Evolutionary conservation across 2,113 vertebrate genomes (phyloP).

Genomic region (Microcebus ravelobensis): DNA sequence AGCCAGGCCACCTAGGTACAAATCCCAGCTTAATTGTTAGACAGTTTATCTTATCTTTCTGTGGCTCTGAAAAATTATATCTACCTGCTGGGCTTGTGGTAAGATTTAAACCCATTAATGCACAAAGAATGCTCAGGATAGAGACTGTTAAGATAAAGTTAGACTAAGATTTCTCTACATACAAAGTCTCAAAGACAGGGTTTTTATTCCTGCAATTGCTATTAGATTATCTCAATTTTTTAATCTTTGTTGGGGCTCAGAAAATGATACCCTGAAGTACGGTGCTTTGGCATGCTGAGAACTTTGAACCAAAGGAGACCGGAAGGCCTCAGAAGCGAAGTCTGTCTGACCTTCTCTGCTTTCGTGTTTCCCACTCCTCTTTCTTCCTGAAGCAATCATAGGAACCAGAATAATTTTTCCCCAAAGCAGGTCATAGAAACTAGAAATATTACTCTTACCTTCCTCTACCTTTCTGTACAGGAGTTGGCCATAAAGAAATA

Average conservation of each 20-base stretch:
- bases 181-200: neutral
- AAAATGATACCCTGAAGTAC: neutral
- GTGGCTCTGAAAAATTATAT: neutral
- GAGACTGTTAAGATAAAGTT: neutral
- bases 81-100: neutral
- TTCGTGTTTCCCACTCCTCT: neutral
- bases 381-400: neutral
- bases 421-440: neutral
- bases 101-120: neutral
- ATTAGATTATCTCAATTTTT: neutral
- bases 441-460: neutral
- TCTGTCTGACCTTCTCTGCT: neutral
- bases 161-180: neutral
- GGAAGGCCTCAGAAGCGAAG: neutral
- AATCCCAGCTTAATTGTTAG: neutral
- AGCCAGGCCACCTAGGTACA: neutral
- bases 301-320: neutral
- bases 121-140: neutral
- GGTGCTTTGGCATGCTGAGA: neutral
- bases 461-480: neutral
- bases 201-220: neutral
- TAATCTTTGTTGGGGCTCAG: neutral
- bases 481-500: neutral
- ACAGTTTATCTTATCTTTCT: neutral
- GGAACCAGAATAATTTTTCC: neutral